Base-by-base conservation (phyloP, 2,113 vertebrate species). In the Numenius arquata region DNA sequence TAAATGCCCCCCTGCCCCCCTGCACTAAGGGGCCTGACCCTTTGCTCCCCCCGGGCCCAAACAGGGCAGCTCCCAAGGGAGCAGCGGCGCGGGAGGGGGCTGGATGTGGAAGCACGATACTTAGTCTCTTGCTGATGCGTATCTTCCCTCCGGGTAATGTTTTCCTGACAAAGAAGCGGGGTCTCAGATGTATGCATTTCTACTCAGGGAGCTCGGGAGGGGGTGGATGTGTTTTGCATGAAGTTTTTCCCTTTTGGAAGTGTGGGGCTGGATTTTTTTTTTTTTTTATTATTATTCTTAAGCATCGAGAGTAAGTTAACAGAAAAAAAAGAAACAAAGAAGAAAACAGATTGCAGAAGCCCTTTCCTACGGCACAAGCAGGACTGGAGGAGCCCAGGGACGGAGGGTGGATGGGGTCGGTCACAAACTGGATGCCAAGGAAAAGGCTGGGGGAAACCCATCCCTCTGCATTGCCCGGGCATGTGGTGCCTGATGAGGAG, bases 391-490 rank as follows among this genome's bases (percentile, higher is more conserved):
- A 47, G 20, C 4, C 12, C 12, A 5, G 8, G 65, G 50, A 7
- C 0, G 6, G 48, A 50, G 56, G 25, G 40, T n/a, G 40, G 38
- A 38, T 12, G 40, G 1, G 11, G 19, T 19, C 2, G 1, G 32
- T 17, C 38, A 22, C 77, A n/a, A n/a, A 27, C 10, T 2, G 36
- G 55, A 18, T 27, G 43, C 36, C 36, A 12, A n/a, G 43, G 56
- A 1, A 9, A 12, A 21, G 41, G 71, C 50, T 7, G 23, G 8
- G 45, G 59, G 43, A 32, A 41, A 3, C 26, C 9, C 56, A 7
- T 8, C 10, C 66, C 75, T 19, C 61, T 2, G 34, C 67, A 3
- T 2, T 11, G 13, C 30, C n/a, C 16, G 3, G 17, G 43, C 36
- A 10, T 34, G 2, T 0, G 75, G 1, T 14, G 8, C 71, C 20